Base-by-base conservation (phyloP, 1,140 invertebrate species). In the Mizuhopecten yessoensis region DNA sequence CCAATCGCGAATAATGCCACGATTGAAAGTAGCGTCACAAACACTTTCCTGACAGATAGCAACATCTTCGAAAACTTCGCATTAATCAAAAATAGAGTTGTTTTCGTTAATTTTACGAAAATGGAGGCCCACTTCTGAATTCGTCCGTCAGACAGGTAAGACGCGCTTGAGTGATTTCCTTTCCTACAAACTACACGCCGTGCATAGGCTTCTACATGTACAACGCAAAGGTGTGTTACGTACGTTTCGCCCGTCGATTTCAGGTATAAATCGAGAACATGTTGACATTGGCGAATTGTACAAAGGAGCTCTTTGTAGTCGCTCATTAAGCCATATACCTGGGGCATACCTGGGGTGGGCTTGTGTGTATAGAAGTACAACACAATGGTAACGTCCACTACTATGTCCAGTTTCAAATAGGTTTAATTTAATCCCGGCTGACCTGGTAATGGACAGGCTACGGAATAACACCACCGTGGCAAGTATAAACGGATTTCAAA, bases 241-340 rank as follows among this genome's bases (percentile, higher is more conserved):
- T n/a, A n/a, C 29, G 57, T 75, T 23, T 11, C 57, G 57, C 5
- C 23, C n/a, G 29, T 75, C 57, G 57, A 75, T 75, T 49, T 75
- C 57, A 75, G 57, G n/a, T 75, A 75, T 75, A 75, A 75, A n/a
- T 17, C 23, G 57, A 75, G 57, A 75, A 75, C 11, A 75, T 75
- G n/a, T 75, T 75, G 57, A 75, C 57, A 75, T 75, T 75, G 57
- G 57, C 57, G 1, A 17, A 13, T 75, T 75, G 5, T 75, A 75
- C 29, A 29, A 75, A 75, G n/a, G 57, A 75, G 17, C 57, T 75
- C 57, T 75, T 75, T 75, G 57, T 75, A 75, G n/a, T n/a, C 11
- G 45, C 11, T 5, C 20, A 17, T 1, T 15, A 15, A 10, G 45
- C 2, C 45, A 29, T 17, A 75, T n/a, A n/a, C 17, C 5, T 75